phyloP scores from a whole-genome alignment of 2,888 invertebrate species.

The Luperina nickerlii region DNA sequence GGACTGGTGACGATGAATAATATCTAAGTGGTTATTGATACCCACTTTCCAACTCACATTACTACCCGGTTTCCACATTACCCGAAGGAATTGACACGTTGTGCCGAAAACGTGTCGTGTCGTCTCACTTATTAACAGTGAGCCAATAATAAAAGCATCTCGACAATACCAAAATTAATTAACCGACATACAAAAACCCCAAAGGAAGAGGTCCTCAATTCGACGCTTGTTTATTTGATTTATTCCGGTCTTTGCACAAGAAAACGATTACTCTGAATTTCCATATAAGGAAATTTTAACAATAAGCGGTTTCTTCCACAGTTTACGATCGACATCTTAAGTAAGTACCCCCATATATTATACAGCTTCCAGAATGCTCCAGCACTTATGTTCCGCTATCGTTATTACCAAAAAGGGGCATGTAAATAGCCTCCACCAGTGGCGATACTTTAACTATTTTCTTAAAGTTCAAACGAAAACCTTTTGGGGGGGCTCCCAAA shows the following conservation, averaged over 20 bases:
- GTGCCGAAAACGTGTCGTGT: neutral
- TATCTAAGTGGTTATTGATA: neutral
- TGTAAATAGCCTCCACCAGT: neutral
- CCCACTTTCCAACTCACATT: neutral
- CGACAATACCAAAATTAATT: neutral
- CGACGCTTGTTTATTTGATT: neutral
- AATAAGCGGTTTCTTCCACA: slow-evolving; percentile 1
- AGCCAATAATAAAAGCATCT: neutral
- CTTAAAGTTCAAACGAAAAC: neutral
- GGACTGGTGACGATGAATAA: neutral
- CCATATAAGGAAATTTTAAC: neutral
- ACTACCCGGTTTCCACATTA: neutral
- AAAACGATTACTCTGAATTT: slow-evolving; percentile 5
- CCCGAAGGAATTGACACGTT: slow-evolving; percentile 2
- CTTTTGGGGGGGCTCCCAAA: neutral
- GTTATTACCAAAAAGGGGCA: neutral
- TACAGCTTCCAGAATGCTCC: slow-evolving; percentile 15
- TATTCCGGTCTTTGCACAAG: neutral
- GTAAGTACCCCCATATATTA: neutral
- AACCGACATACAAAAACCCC: slow-evolving; percentile 1
- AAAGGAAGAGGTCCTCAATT: neutral
- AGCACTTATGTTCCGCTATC: neutral
- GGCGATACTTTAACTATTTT: neutral
- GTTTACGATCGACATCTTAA: slow-evolving; percentile 10
- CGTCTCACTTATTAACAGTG: slow-evolving; percentile 1